Base-by-base conservation (phyloP, 2,797 vertebrate species). In the Sebastolobus alascanus region DNA sequence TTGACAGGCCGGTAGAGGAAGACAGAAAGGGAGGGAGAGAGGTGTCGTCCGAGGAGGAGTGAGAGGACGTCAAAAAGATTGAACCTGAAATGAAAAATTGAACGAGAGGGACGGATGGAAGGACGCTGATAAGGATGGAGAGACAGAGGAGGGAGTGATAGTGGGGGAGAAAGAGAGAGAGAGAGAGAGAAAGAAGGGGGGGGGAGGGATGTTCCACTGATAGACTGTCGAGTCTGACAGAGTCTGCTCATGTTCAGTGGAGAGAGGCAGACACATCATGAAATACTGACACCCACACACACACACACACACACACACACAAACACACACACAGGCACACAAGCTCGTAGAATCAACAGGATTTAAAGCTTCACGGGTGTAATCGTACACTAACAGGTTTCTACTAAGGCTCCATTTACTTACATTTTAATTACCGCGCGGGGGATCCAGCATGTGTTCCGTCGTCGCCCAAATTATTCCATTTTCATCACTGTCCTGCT, bases 51-150 rank as follows among this genome's bases (percentile, higher is more conserved):
- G 37, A 87, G 84, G 75, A 79, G 89, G 90, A 83, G 84, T 70
- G 85, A 78, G 90, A 80, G 75, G 83, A 87, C 81, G 74, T 94
- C 91, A 94, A 71, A 82, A 84, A 93, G 90, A 95, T 94, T 92
- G 87, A 88, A 93, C 92, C 90, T 94, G 93, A 94, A 95, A 94
- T 95, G 91, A 94, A 91, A 95, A 94, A 94, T 93, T 93, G 90
- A 93, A 89, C 90, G 66, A 55, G 90, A 90, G 90, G 89, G 90
- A 91, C 86, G 85, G 90, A 92, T 94, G 90, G 85, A 90, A 87
- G 77, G 92, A 92, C 67, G 29, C 72, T 87, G 92, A 94, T 94
- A 93, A 91, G 92, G 87, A 80, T 78, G 82, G 87, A 84, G 86
- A 91, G 92, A 90, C 86, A 85, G 85, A 84, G 55, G 76, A 85